phyloP scores from a whole-genome alignment of 2,113 vertebrate genomes.

The Thalassarche chlororhynchos region DNA sequence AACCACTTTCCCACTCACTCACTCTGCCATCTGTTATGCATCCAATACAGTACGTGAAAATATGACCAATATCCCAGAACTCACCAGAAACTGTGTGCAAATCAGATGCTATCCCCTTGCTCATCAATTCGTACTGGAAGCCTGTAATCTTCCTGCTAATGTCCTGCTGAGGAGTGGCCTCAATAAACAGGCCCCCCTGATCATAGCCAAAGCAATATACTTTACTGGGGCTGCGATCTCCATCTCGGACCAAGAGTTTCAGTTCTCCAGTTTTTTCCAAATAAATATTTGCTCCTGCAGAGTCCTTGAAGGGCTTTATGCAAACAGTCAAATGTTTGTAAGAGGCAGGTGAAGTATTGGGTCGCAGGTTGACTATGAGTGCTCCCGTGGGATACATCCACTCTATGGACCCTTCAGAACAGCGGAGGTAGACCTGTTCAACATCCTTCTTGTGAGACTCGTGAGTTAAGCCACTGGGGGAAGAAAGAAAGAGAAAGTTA shows the following conservation, averaged over 20 bases:
- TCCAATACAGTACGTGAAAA: neutral
- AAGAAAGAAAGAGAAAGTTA: neutral
- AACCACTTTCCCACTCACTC: neutral
- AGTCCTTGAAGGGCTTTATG: constrained; percentile 89
- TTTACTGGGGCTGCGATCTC: constrained; percentile 75
- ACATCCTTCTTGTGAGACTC: constrained; percentile 93
- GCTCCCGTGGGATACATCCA: constrained; percentile 98
- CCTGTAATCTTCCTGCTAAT: constrained; percentile 92
- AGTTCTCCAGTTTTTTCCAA: constrained; percentile 93
- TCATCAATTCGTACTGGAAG: constrained; percentile 95
- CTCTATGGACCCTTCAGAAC: constrained; percentile 89
- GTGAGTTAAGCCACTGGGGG: constrained; percentile 88
- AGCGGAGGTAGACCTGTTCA: constrained; percentile 97
- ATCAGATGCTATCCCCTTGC: constrained; percentile 72
- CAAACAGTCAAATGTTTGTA: constrained; percentile 88
- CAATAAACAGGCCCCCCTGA: constrained; percentile 91
- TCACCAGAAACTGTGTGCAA: constrained; percentile 83
- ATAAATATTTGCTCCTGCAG: constrained; percentile 95
- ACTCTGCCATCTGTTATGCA: neutral
- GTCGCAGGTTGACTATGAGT: constrained; percentile 93
- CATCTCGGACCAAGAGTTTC: constrained; percentile 86
- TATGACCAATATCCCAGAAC: neutral
- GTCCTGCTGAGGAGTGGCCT: constrained; percentile 91
- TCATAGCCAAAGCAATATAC: constrained; percentile 89
- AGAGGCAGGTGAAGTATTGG: constrained; percentile 84